Evolutionary conservation across 2,113 vertebrate species (phyloP), one percentile per base, ranked within the genome.

Genomic region (Megaleporinus macrocephalus): DNA sequence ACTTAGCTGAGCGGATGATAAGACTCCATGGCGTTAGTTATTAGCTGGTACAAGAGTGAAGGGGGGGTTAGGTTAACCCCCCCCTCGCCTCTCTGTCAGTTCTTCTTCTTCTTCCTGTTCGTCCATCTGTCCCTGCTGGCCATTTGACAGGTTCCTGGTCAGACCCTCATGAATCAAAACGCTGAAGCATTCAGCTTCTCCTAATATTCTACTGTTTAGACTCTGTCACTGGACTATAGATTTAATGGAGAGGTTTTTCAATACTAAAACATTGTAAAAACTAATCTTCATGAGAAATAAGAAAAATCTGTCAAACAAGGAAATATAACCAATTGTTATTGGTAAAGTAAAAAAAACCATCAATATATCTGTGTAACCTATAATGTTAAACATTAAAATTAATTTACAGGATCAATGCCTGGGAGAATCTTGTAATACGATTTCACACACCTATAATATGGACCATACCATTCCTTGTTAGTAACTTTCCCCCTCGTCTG

Each of bases 91-190:
- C 47, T 71, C 27, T n/a, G 36, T 24, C 30, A 80, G 55, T 59
- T 33, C 36, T 61, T 27, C 18, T 70, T 84, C 70, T 71, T 86
- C 85, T 73, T 81, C 78, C 76, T 80, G 79, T 79, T 82, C 57
- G 71, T 68, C 85, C 79, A 84, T 86, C 85, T 86, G 85, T 79
- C 76, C 29, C 13, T 66, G 20, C 59, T 86, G 80, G 84, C 76
- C 41, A 29, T 59, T 27, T 4, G 57, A 68, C 77, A 82, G 30
- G 15, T 11, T 62, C 27, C n/a, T 73, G 51, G 22, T 61, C 41
- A 7, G 36, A 51, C 22, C 20, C 29, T 53, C 76, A 73, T 72
- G 36, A 74, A 81, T 62, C 30, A 69, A 70, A 41, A 71, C 30
- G 49, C n/a, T 70, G 36, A 27, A 69, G 66, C 49, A 41, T 73